Percentiles rank a stretch among this genome's conserved stretches.
Conservation (phyloP, 1,140 invertebrate genomes). For the Matsumurasca onukii region DNA sequence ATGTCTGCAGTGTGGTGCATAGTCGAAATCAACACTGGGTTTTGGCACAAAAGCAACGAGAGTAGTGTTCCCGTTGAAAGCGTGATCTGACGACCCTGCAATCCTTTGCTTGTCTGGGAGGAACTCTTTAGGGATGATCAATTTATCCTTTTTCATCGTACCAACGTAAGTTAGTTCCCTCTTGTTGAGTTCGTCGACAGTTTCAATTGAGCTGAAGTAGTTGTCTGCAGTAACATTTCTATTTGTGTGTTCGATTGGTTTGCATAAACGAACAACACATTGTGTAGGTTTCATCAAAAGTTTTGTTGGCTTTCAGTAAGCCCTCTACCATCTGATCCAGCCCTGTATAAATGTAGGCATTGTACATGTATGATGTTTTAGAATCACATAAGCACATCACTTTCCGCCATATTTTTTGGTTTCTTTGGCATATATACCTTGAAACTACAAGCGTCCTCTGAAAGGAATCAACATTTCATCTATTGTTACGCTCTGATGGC, state of each 20-base stretch:
- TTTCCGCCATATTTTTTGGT: too few species aligned
- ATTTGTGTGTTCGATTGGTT: constrained; percentile 36
- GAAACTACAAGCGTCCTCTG: too few species aligned
- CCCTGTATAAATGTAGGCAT: constrained; percentile 25
- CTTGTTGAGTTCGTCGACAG: constrained; percentile 44
- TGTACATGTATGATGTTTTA: too few species aligned
- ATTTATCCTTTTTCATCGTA: constrained; percentile 46
- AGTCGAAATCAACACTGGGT: constrained; percentile 39
- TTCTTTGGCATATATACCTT: too few species aligned
- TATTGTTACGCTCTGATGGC: too few species aligned
- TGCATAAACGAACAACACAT: constrained; percentile 29
- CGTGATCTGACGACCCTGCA: constrained; percentile 27
- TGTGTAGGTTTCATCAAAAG: constrained; percentile 27
- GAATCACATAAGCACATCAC: too few species aligned
- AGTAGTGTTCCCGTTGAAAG: constrained; percentile 41
- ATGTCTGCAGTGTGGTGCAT: constrained; percentile 39
- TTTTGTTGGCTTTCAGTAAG: not conserved
- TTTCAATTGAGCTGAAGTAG: constrained; percentile 45
- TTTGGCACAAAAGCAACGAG: constrained; percentile 43
- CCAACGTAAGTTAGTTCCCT: constrained; percentile 34
- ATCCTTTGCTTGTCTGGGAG: not conserved
- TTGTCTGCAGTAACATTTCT: constrained; percentile 47
- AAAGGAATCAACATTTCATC: too few species aligned
- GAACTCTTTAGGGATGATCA: constrained; percentile 44
- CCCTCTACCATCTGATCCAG: constrained; percentile 18